Evolutionary conservation across 1,140 invertebrate species (phyloP), one percentile per base, ranked within the genome.

Genomic region (Helicoverpa armigera): DNA sequence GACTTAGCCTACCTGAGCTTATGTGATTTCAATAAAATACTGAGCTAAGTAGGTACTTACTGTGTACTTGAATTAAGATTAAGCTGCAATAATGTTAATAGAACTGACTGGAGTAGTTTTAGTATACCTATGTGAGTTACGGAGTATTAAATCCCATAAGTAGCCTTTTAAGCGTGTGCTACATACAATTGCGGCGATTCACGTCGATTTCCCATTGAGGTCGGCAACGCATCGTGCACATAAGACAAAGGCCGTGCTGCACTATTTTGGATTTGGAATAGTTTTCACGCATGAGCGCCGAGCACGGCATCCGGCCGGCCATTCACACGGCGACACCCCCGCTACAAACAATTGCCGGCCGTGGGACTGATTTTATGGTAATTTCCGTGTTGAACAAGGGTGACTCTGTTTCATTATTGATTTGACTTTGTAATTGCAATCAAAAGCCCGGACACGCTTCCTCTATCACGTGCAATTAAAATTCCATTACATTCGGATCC

Each of bases 331-430:
- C 70, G 48, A 82, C 86, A 85, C 88, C 87, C 88, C 86, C 85
- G 63, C 54, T 76, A 12, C 51, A 72, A 86, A 87, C 89, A 89
- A 90, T 90, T 82, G 84, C 23, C 73, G 80, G 88, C 84, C 91
- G 86, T 93, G 91, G 87, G 91, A 94, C 85, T 89, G 89, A 90
- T 90, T 92, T 92, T 90, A 94, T 94, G 91, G 87, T 92, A 92
- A 94, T 94, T 87, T 85, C 73, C 80, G 79, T 87, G 86, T 87
- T 78, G 85, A 90, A 87, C 83, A 73, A 70, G 82, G 87, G 86
- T 83, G 79, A 85, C 86, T 87, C 82, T 89, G 82, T 86, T 89
- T 90, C 80, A 88, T 87, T 88, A 88, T 85, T 85, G 83, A 91
- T 87, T 88, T 87, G 81, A 88, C 82, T 89, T 81, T 83, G 72